Base-by-base conservation (phyloP, 1,140 invertebrate species). In the Drosophila aff. region DNA sequence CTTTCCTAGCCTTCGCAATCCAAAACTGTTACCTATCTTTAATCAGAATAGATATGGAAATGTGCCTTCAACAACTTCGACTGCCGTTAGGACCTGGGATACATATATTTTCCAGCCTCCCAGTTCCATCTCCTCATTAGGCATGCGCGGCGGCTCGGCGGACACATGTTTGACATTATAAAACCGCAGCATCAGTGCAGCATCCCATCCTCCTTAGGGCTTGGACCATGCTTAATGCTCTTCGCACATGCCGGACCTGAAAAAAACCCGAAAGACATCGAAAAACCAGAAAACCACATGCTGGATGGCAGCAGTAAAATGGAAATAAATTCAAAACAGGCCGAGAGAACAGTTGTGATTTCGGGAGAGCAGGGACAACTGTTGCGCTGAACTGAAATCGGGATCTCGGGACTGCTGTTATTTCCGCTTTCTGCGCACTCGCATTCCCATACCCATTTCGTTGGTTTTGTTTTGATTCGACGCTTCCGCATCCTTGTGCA, bases 131-230 rank as follows among this genome's bases (percentile, higher is more conserved):
- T 60, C 36, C 65, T 64, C 79, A 77, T 85, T 78, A 82, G 46
- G 58, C 68, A 71, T 78, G 78, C 64, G 33, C 49, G 44, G 46
- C 55, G 31, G 40, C 64, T 61, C 72, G 66, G 74, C 57, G 63
- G 83, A 87, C 82, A 86, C 82, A 86, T 86, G 82, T 86, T 86
- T 86, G 83, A 86, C 82, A 86, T 86, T 86, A 87, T 87, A 80
- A 79, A 76, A 63, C 83, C 83, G 55, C 83, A 87, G 79, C 69
- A 85, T 82, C 76, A 65, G 26, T 33, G n/a, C 80, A 80, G 21
- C 43, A 16, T 53, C 62, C 18, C 40, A n/a, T 31, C 31, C 47
- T 71, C 44, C 68, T 60, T 60, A 44, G 15, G 50, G 49, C 53
- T 46, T 57, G 36, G 36, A 52, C 47, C 59, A 74, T 59, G 69